These are phyloP conservation scores for Drosophila setosimentum DNA, from an alignment of 2,888 invertebrate genomes.

Conservation along the genomic window DNA sequence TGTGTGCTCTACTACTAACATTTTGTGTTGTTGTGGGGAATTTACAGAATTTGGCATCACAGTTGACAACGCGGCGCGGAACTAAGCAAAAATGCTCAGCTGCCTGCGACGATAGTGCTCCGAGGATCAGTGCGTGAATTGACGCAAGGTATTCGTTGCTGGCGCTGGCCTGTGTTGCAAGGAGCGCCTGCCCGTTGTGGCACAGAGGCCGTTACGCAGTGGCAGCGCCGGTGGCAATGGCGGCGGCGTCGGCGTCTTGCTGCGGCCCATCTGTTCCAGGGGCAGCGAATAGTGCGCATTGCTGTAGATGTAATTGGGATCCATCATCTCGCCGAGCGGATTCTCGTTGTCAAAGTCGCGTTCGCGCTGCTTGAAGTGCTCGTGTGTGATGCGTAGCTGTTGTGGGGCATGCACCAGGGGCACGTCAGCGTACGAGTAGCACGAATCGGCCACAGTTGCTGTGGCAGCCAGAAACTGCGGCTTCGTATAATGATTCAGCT, in stretches of 20 bases:
- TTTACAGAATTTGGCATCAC: slow-evolving; percentile 75
- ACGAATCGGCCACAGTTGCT: slow-evolving; percentile 77
- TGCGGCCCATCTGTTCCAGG: slow-evolving; percentile 80
- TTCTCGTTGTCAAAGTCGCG: slow-evolving; percentile 63
- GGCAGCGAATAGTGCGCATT: slow-evolving; percentile 85
- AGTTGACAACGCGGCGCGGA: slow-evolving; percentile 64
- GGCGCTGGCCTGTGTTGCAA: slow-evolving; percentile 70
- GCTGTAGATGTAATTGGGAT: slow-evolving; percentile 84
- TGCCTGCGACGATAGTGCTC: slow-evolving; percentile 78
- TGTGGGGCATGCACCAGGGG: slow-evolving; percentile 77
- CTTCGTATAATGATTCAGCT: slow-evolving; percentile 81
- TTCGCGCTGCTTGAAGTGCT: slow-evolving; percentile 82
- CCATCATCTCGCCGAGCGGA: slow-evolving; percentile 77
- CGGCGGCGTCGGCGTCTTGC: slow-evolving; percentile 83
- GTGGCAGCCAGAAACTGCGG: slow-evolving; percentile 81
- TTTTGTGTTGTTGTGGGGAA: slow-evolving; percentile 9
- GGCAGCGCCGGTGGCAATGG: slow-evolving; percentile 84
- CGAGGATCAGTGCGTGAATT: slow-evolving; percentile 82
- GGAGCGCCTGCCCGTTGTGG: slow-evolving; percentile 79
- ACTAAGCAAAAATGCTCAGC: slow-evolving; percentile 81
- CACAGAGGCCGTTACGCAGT: slow-evolving; percentile 82
- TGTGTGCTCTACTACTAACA: slow-evolving; percentile 46
- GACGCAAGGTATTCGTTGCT: slow-evolving; percentile 78
- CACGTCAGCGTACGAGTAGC: slow-evolving; percentile 82
- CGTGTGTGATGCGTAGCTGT: slow-evolving; percentile 78